Evolutionary conservation across 2,113 vertebrate genomes (phyloP).

Genomic region (Esox niger): DNA sequence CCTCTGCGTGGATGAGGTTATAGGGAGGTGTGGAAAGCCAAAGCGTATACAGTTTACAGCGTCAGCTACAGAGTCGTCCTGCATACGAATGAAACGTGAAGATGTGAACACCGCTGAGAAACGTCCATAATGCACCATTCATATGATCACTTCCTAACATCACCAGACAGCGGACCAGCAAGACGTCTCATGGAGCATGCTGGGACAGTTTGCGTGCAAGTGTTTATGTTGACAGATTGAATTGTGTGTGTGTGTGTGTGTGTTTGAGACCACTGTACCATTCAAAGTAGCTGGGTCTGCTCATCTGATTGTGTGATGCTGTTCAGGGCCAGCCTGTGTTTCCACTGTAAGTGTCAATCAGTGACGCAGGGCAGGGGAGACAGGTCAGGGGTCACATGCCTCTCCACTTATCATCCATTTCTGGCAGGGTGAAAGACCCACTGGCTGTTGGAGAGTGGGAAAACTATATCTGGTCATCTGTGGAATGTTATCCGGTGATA

Average conservation of each 20-base stretch:
- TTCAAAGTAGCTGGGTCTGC: background rate
- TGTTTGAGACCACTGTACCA: background rate
- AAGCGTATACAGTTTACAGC: background rate
- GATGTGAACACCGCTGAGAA: no score
- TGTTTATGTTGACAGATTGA: no score
- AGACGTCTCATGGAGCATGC: no score
- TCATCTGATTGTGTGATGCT: no score
- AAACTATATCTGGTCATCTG: slow-evolving; percentile 13
- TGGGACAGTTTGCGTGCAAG: no score
- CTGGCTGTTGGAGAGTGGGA: background rate
- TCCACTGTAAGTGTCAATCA: no score
- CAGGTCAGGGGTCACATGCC: slow-evolving; percentile 4
- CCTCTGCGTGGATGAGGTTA: background rate
- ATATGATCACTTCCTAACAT: no score
- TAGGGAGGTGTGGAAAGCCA: background rate
- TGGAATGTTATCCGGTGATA: slow-evolving; percentile 23
- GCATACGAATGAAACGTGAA: no score
- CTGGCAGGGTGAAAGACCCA: background rate
- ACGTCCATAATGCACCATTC: no score
- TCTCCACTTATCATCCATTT: background rate
- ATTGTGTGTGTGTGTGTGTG: slow-evolving; percentile 4
- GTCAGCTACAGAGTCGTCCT: no score
- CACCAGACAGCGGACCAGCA: no score
- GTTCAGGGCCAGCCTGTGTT: no score
- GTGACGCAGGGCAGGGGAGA: background rate